Evolutionary conservation across 2,888 invertebrate genomes (phyloP).

Genomic region (Unio pictorum): DNA sequence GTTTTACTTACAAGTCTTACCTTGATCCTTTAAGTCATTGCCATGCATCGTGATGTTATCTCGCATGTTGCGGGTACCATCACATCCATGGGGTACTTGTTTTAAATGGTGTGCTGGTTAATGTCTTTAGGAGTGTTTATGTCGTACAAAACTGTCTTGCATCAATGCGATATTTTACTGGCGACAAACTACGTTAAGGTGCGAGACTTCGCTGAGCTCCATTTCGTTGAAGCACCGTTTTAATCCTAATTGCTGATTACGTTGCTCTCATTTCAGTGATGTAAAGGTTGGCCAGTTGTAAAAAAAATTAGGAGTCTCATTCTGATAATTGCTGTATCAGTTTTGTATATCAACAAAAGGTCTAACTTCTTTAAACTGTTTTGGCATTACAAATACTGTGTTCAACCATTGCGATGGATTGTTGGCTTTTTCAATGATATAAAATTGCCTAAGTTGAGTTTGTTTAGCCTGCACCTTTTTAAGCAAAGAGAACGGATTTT

Average conservation of each 20-base stretch:
- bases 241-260: conserved; percentile 47
- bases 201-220: not conserved
- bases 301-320: conserved; percentile 23
- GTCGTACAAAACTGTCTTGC: conserved; percentile 10
- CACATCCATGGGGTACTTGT: conserved; percentile 16
- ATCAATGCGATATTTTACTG: conserved; percentile 36
- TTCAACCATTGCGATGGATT: conserved; percentile 18
- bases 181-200: conserved; percentile 36
- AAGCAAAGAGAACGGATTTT: conserved; percentile 4
- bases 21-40: conserved; percentile 23
- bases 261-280: conserved; percentile 23
- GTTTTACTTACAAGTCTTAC: conserved; percentile 10
- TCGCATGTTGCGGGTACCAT: conserved; percentile 24
- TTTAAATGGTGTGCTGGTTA: conserved; percentile 27
- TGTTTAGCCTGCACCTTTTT: conserved; percentile 18
- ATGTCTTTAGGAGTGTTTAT: conserved; percentile 37
- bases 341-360: conserved; percentile 31
- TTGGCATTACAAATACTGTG: conserved; percentile 14
- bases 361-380: conserved; percentile 14
- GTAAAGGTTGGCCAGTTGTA: conserved; percentile 22
- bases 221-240: conserved; percentile 45
- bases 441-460: conserved; percentile 13
- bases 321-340: conserved; percentile 21
- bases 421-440: conserved; percentile 29
- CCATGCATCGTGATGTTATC: conserved; percentile 40